Percentiles rank a stretch among this genome's conserved stretches.
Conservation (phyloP, 2,888 invertebrate genomes). For the Acronicta leporina region DNA sequence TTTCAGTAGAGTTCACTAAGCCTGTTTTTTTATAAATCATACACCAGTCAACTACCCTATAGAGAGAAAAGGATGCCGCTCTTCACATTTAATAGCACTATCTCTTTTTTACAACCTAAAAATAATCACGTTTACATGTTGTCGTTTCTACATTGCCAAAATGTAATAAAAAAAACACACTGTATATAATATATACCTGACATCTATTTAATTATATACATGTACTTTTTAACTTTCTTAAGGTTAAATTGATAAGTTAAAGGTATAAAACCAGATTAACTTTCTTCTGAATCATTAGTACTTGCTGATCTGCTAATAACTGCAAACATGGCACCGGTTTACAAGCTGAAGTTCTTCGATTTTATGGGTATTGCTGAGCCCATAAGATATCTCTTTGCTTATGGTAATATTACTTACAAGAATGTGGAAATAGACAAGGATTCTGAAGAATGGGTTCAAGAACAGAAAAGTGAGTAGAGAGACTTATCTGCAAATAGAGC, state of each 20-base stretch:
- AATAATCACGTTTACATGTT: too few relatives aligned
- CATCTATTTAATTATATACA: background rate
- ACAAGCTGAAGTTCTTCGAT: constrained; percentile 65
- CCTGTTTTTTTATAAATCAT: too few relatives aligned
- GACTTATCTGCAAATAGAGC: too few relatives aligned
- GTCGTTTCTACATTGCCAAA: too few relatives aligned
- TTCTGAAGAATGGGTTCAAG: constrained; percentile 21
- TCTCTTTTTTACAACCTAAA: too few relatives aligned
- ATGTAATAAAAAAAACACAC: background rate
- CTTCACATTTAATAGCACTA: too few relatives aligned
- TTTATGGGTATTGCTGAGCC: constrained; percentile 67
- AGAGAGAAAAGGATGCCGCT: too few relatives aligned
- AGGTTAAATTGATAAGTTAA: constrained; percentile 36
- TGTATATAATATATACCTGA: background rate
- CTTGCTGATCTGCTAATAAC: constrained; percentile 16
- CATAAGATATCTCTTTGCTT: constrained; percentile 64
- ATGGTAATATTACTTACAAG: constrained; percentile 64
- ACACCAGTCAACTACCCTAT: too few relatives aligned
- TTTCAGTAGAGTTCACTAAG: too few relatives aligned
- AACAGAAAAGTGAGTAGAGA: constrained; percentile 34
- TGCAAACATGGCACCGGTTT: constrained; percentile 57
- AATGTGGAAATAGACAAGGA: constrained; percentile 49
- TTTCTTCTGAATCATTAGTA: constrained; percentile 19
- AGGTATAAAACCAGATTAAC: constrained; percentile 22
- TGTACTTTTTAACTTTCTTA: constrained; percentile 7